phyloP scores from a whole-genome alignment of 2,797 vertebrate species.

The Halcyon badia region DNA sequence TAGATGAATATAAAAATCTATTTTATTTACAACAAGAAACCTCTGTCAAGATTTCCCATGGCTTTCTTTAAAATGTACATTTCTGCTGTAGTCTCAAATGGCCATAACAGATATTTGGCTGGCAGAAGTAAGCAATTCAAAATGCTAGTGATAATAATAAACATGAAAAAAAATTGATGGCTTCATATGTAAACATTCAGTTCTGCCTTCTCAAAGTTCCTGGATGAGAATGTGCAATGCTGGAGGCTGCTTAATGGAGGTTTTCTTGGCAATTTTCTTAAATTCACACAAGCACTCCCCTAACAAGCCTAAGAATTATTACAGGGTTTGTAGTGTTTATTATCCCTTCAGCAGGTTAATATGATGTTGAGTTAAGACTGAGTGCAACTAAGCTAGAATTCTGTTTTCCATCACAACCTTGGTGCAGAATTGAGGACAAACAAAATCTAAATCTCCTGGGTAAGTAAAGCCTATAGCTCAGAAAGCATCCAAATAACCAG shows the following conservation, averaged over 20 bases:
- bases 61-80: neutral
- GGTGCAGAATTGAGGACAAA: neutral
- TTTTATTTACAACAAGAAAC: neutral
- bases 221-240: neutral
- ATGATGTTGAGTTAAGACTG: conserved; percentile 8
- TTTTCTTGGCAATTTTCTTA: conserved; percentile 26
- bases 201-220: neutral
- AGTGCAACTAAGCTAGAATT: neutral
- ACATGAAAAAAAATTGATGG: neutral
- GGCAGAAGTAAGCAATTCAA: neutral
- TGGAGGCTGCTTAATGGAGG: neutral
- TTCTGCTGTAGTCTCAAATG: neutral
- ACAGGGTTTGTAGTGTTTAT: neutral
- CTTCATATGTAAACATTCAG: neutral
- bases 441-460: neutral
- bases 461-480: neutral
- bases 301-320: conserved; percentile 32
- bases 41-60: neutral
- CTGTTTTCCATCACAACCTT: neutral
- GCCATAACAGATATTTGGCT: neutral
- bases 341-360: conserved; percentile 9
- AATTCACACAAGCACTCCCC: neutral
- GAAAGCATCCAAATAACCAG: neutral
- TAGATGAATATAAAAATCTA: neutral
- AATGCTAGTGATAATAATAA: neutral